These are phyloP conservation scores for Epicampocera succincta DNA, from an alignment of 2,888 invertebrate genomes.

Conservation along the genomic window DNA sequence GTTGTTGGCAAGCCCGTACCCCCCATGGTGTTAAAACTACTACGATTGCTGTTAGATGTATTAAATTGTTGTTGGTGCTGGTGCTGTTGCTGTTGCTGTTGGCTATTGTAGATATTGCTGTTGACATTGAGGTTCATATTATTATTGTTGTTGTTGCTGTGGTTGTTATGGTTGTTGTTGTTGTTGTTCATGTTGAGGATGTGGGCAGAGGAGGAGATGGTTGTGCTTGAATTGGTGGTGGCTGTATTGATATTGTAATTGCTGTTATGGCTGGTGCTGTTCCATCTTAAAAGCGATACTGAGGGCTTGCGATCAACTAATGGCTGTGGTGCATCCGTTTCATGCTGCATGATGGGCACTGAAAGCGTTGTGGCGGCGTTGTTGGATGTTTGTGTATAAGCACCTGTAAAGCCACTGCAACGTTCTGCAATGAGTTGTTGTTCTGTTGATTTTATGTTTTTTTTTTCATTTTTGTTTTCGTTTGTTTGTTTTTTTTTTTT, in stretches of 20 bases:
- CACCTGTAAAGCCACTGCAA: slow-evolving; percentile 86
- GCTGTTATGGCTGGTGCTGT: slow-evolving; percentile 67
- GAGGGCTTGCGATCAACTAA: slow-evolving; percentile 87
- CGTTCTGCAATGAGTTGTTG: slow-evolving; percentile 87
- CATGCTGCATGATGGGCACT: slow-evolving; percentile 83
- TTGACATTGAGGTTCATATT: slow-evolving; percentile 26
- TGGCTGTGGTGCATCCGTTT: slow-evolving; percentile 87
- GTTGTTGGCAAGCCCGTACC: slow-evolving; percentile 71
- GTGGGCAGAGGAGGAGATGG: slow-evolving; percentile 36
- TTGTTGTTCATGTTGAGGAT: slow-evolving; percentile 32
- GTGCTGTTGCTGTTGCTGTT: slow-evolving; percentile 42
- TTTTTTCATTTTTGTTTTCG: neutral
- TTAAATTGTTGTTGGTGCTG: slow-evolving; percentile 61
- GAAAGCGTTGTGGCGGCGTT: slow-evolving; percentile 80
- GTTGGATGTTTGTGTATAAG: slow-evolving; percentile 75
- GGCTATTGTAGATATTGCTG: slow-evolving; percentile 63
- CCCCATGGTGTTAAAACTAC: slow-evolving; percentile 68
- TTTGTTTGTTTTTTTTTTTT: slow-evolving; percentile 27
- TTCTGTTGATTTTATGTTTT: slow-evolving; percentile 74
- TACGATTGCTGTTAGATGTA: slow-evolving; percentile 63
- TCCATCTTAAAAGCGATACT: slow-evolving; percentile 84
- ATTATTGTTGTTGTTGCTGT: slow-evolving; percentile 52
- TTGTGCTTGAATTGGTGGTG: slow-evolving; percentile 50
- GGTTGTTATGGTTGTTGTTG: slow-evolving; percentile 26
- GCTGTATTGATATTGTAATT: slow-evolving; percentile 60